Base-by-base conservation (phyloP, 2,888 invertebrate species). In the Elmis aenea region DNA sequence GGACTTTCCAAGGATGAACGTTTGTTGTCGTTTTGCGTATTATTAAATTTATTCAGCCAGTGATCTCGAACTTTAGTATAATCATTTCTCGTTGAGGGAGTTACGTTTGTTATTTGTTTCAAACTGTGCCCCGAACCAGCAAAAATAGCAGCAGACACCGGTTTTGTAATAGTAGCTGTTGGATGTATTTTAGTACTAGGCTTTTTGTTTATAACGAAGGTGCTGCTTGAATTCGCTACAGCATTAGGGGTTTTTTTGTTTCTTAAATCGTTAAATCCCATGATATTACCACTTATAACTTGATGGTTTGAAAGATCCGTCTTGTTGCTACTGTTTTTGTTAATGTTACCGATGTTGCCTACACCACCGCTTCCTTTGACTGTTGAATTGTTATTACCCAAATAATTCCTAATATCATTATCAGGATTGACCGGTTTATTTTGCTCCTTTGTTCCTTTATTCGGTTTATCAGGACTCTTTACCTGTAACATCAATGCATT, bases 21-120 rank as follows among this genome's bases (percentile, higher is more conserved):
- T 28, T 16, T 13, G 6, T 24, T 26, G 13, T 5, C 24, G 38
- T 43, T 36, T 27, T 47, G 44, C 4, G 20, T 33, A 29, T 26
- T 35, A 20, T 36, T 26, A 48, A 59, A 69, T 57, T 68, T 68
- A 22, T 61, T 61, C 4, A 55, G 16, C 70, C 70, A 70, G 51
- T 62, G 61, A 49, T 67, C 64, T 37, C 69, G 53, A 21, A 67
- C 67, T 15, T 46, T 43, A 9, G 57, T 48, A 45, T 59, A 61
- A 48, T 61, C 54, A 23, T 43, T 26, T 41, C 22, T 5, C 6
- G 21, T 20, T 23, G n/a, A n/a, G n/a, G n/a, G n/a, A n/a, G n/a
- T n/a, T n/a, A n/a, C n/a, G n/a, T n/a, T n/a, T n/a, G n/a, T n/a
- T n/a, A n/a, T n/a, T n/a, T n/a, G n/a, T 27, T 39, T 42, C 22